These are phyloP conservation scores for Aelia acuminata DNA, from an alignment of 2,888 invertebrate species.

Conservation along the genomic window DNA sequence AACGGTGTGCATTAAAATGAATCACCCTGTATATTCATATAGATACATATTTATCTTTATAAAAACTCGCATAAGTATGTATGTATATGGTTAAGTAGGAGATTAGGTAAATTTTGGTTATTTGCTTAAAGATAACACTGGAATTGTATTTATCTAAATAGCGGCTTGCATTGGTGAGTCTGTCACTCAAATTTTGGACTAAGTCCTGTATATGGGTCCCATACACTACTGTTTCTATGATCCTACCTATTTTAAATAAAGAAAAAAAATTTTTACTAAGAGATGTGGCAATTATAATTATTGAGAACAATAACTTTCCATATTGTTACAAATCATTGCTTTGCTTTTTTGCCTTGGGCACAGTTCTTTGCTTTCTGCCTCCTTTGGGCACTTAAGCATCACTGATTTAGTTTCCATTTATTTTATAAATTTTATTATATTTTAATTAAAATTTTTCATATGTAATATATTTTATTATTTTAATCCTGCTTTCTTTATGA, in stretches of 20 bases:
- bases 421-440: constrained; percentile 51
- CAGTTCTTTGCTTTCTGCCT: constrained; percentile 58
- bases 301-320: constrained; percentile 37
- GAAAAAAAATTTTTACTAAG: constrained; percentile 43
- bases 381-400: constrained; percentile 56
- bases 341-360: constrained; percentile 60
- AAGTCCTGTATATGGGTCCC: constrained; percentile 50
- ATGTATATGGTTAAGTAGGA: constrained; percentile 53
- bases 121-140: constrained; percentile 39
- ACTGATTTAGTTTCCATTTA: constrained; percentile 52
- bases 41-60: constrained; percentile 43
- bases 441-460: constrained; percentile 52
- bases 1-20: background rate
- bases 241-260: constrained; percentile 3
- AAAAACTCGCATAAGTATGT: constrained; percentile 39
- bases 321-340: constrained; percentile 53
- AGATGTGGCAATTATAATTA: constrained; percentile 39
- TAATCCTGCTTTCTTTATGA: constrained; percentile 47
- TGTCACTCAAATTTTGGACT: constrained; percentile 50
- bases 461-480: constrained; percentile 55
- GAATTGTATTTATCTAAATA: background rate
- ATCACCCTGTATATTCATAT: constrained; percentile 13
- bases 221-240: background rate
- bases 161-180: constrained; percentile 27
- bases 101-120: constrained; percentile 50